Conservation (phyloP, 30 jellyfish, hydroid and myxozoan species). For the Clytia hemisphaerica region DNA sequence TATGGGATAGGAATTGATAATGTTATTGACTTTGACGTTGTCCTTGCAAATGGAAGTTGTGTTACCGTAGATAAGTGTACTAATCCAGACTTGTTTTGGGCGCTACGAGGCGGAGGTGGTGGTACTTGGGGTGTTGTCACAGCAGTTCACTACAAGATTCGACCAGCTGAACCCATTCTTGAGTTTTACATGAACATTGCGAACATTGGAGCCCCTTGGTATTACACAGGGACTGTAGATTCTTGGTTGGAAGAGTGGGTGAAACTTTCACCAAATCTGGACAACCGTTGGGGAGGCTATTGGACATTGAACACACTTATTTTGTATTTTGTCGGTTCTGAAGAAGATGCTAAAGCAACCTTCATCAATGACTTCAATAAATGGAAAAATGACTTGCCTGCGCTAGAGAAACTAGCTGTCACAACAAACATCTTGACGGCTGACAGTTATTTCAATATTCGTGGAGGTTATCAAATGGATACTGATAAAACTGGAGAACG, state of each 20-base stretch:
- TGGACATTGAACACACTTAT: neutral
- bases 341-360: too few relatives aligned
- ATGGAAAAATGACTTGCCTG: neutral
- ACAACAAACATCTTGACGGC: too few relatives aligned
- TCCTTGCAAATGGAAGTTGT: neutral
- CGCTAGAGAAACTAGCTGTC: neutral
- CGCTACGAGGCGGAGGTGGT: slow-evolving; percentile 14
- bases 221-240: too few relatives aligned
- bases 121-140: slow-evolving; percentile 10
- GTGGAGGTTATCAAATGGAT: too few relatives aligned
- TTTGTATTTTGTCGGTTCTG: neutral
- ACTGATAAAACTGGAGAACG: too few relatives aligned
- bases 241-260: slow-evolving; percentile 6
- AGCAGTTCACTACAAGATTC: neutral
- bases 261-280: neutral
- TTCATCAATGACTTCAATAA: neutral
- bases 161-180: neutral
- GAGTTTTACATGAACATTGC: neutral
- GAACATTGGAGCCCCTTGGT: neutral
- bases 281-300: slow-evolving; percentile 12
- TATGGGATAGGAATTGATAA: slow-evolving; percentile 7
- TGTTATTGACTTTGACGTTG: slow-evolving; percentile 12
- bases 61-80: neutral
- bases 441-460: neutral
- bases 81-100: slow-evolving; percentile 10